phyloP scores from a whole-genome alignment of 1,140 invertebrate genomes.

The Paralvinella palmiformis region DNA sequence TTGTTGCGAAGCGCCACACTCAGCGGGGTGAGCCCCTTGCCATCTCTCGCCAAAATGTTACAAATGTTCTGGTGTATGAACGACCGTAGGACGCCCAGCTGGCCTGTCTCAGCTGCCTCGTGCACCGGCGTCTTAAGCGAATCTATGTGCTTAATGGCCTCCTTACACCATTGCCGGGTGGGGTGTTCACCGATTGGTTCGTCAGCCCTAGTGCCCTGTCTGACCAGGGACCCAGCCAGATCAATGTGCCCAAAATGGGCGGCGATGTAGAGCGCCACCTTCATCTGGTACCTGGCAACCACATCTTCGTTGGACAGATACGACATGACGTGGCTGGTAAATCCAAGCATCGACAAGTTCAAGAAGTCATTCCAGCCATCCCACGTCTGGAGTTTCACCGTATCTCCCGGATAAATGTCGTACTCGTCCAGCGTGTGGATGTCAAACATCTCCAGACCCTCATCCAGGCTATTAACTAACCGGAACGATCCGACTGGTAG shows the following conservation, averaged over 20 bases:
- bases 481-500: slow-evolving; percentile 46
- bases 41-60: slow-evolving; percentile 40
- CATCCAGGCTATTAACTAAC: slow-evolving; percentile 29
- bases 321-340: slow-evolving; percentile 35
- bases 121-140: slow-evolving; percentile 41
- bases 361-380: slow-evolving; percentile 50
- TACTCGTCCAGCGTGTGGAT: slow-evolving; percentile 39
- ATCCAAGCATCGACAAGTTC: slow-evolving; percentile 40
- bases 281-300: slow-evolving; percentile 41
- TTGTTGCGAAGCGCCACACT: slow-evolving; percentile 41
- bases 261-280: slow-evolving; percentile 43
- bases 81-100: slow-evolving; percentile 39
- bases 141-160: slow-evolving; percentile 33
- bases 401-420: slow-evolving; percentile 34
- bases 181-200: slow-evolving; percentile 45
- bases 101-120: slow-evolving; percentile 40
- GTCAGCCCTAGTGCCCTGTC: slow-evolving; percentile 32
- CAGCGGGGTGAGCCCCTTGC: slow-evolving; percentile 37
- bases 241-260: slow-evolving; percentile 48
- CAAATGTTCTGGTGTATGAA: slow-evolving; percentile 45
- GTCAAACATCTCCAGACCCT: slow-evolving; percentile 42
- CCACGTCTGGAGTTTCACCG: slow-evolving; percentile 42
- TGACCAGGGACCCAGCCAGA: slow-evolving; percentile 32
- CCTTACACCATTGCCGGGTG: slow-evolving; percentile 37
- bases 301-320: slow-evolving; percentile 36